A percentile compares a stretch with the other conserved stretches of the same genome.
These are phyloP conservation scores for Sphaeridia pumilis DNA, from an alignment of 2,888 invertebrate genomes.

Conservation along the genomic window DNA sequence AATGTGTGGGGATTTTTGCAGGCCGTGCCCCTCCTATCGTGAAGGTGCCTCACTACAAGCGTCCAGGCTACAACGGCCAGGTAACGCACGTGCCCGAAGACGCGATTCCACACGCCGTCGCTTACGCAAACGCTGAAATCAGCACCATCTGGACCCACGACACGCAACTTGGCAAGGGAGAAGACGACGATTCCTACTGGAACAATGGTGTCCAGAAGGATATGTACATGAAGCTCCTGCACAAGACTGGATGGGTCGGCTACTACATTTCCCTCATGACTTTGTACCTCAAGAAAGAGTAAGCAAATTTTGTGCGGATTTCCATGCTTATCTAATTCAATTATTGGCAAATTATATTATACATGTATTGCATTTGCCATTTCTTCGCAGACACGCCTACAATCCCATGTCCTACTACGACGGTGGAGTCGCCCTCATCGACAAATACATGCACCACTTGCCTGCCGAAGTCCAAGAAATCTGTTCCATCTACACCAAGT, in stretches of 20 bases:
- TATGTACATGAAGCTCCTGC: constrained; percentile 19
- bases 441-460: constrained; percentile 23
- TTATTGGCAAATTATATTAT: too few relatives aligned
- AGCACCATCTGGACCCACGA: constrained; percentile 23
- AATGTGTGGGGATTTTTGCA: too few relatives aligned
- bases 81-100: constrained; percentile 15
- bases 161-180: constrained; percentile 23
- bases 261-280: constrained; percentile 25
- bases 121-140: constrained; percentile 22
- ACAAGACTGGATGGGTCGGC: constrained; percentile 23
- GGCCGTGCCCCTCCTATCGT: constrained; percentile 2
- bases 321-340: too few relatives aligned
- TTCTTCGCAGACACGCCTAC: constrained; percentile 29
- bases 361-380: too few relatives aligned
- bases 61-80: constrained; percentile 9
- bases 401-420: constrained; percentile 27
- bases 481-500: constrained; percentile 20
- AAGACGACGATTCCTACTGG: constrained; percentile 35
- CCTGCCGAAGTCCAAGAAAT: constrained; percentile 23
- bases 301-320: too few relatives aligned
- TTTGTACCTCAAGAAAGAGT: constrained; percentile 25
- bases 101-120: constrained; percentile 23
- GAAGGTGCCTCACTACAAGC: neutral
- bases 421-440: constrained; percentile 19
- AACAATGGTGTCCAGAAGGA: constrained; percentile 29